phyloP scores from a whole-genome alignment of 2,797 vertebrate genomes.

The Clarias pachynema region DNA sequence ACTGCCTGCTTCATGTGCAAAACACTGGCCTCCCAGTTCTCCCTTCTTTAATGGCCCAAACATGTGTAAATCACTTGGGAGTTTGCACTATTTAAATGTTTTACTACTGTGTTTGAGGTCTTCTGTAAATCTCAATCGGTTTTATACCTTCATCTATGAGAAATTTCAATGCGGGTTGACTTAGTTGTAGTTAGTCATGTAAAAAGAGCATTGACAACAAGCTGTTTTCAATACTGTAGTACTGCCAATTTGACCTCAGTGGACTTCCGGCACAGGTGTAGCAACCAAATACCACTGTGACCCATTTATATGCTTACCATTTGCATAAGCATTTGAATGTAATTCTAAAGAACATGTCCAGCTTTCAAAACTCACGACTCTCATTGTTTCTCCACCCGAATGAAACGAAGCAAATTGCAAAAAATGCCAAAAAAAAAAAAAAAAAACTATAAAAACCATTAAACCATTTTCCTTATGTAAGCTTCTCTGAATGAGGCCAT shows the following conservation, averaged over 20 bases:
- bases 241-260: background rate
- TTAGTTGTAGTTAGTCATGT: background rate
- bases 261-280: background rate
- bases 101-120: too few relatives aligned
- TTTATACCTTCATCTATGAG: too few relatives aligned
- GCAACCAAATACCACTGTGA: background rate
- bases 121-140: too few relatives aligned
- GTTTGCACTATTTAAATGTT: too few relatives aligned
- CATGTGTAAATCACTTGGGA: too few relatives aligned
- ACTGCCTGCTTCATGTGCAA: too few relatives aligned
- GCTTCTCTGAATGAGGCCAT: background rate
- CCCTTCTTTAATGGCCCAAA: too few relatives aligned
- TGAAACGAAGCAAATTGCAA: background rate
- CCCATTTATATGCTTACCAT: background rate
- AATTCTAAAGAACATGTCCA: background rate
- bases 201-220: background rate
- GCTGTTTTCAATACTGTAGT: background rate
- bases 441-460: background rate
- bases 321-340: slow-evolving; percentile 26
- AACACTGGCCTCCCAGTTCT: too few relatives aligned
- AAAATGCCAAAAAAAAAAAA: background rate
- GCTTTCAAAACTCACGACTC: background rate
- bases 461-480: background rate
- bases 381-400: background rate
- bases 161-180: too few relatives aligned